Evolutionary conservation across 2,113 vertebrate genomes (phyloP), one percentile per base, ranked within the genome.

Genomic region (Chaetodon trifascialis): DNA sequence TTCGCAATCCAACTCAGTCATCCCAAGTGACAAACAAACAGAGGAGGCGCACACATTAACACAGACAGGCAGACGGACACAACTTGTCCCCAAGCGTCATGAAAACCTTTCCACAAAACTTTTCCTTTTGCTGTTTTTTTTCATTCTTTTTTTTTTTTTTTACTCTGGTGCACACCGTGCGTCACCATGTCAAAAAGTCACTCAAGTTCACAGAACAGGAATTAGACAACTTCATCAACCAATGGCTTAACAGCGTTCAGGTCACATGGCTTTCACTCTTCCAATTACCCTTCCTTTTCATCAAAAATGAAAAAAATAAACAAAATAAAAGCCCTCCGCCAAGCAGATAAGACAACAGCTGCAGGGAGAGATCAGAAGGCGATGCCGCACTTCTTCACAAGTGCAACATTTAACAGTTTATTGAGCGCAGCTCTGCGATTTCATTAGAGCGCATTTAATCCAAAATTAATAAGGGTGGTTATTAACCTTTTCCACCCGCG

Each of bases 401-500:
- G 89, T 79, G 76, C 68, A 87, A 49, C 75, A 86, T 87, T 88
- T 83, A 79, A 84, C 82, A 88, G 78, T 84, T 84, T 91, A 91
- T 87, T 83, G 85, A 91, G 87, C 84, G 80, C 66, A 75, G 87
- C 66, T 78, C 85, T 63, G 73, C 81, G 64, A 88, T 89, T 90
- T 92, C 87, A 91, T 93, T 90, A 89, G 65, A 46, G 80, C 5
- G 0, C 82, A 85, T 93, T 92, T 91, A 92, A 93, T 94, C 88
- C 85, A 79, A 87, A 93, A 93, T 89, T 87, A 93, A 90, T 87
- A 89, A 83, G 86, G 73, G 25, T 89, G 85, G 79, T 92, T 87
- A 91, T 93, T 92, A 92, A 92, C 90, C 91, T 94, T 93, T 92
- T 88, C 76, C 80, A 88, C 82, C 80, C 86, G 54, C 34, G 16